Conservation (phyloP, 2,797 vertebrate genomes). For the Tenualosa ilisha region DNA sequence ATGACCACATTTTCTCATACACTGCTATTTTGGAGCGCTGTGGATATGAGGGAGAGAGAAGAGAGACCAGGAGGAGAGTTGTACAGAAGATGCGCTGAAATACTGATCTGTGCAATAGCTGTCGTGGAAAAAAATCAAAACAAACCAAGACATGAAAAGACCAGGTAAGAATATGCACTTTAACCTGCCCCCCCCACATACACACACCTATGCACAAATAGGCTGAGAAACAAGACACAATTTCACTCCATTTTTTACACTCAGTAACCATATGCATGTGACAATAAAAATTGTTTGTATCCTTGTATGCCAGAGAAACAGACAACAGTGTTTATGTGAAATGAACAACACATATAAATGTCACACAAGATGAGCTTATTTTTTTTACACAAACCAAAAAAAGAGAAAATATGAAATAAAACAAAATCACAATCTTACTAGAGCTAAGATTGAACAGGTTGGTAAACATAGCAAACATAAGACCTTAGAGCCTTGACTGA, state of each 20-base stretch:
- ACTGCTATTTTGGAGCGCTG: constrained; percentile 98
- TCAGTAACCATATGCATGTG: too few relatives aligned
- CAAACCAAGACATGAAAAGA: not conserved
- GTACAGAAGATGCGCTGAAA: not conserved
- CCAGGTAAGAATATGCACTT: not conserved
- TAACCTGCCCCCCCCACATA: too few relatives aligned
- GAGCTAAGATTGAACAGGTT: not conserved
- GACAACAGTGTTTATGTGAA: not conserved
- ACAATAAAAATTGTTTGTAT: too few relatives aligned
- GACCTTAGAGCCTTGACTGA: too few relatives aligned
- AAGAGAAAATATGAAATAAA: not conserved
- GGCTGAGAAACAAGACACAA: too few relatives aligned
- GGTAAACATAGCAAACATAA: not conserved
- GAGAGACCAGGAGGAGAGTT: constrained; percentile 44
- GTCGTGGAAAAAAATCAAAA: not conserved
- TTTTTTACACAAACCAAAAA: not conserved
- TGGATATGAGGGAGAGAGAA: constrained; percentile 52
- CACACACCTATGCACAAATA: too few relatives aligned
- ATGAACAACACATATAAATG: not conserved
- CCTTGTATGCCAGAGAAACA: not conserved
- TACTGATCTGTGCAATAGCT: not conserved
- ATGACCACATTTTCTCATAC: constrained; percentile 99
- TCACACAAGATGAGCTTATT: not conserved
- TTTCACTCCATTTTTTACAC: too few relatives aligned
- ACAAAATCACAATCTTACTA: not conserved